Evolutionary conservation across 1,140 invertebrate species (phyloP).

Genomic region (Gryllus bimaculatus): DNA sequence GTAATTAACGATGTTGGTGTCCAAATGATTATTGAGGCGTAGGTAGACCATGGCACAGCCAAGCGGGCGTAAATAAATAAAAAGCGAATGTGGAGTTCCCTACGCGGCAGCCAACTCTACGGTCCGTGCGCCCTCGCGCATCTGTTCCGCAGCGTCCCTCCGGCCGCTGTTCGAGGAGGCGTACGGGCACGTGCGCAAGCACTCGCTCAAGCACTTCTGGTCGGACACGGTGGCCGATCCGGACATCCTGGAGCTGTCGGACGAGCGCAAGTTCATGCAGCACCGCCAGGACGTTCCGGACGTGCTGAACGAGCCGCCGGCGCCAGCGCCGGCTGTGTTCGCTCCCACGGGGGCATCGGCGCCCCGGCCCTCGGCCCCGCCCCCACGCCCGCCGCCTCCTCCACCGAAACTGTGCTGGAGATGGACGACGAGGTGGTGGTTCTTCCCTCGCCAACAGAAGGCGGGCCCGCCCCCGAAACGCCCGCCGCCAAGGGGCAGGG

Average conservation of each 20-base stretch:
- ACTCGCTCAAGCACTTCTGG: constrained; percentile 69
- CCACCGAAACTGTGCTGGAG: not conserved
- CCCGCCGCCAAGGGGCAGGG: too few relatives aligned
- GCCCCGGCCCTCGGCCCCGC: too few relatives aligned
- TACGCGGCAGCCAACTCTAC: too few relatives aligned
- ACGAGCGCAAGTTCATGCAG: constrained; percentile 35
- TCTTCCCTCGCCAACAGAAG: not conserved
- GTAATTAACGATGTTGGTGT: too few relatives aligned
- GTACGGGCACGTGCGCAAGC: constrained; percentile 57
- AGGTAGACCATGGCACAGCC: too few relatives aligned
- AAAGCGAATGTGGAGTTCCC: too few relatives aligned
- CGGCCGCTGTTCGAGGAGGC: constrained; percentile 62
- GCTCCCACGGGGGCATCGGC: not conserved
- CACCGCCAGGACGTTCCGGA: not conserved
- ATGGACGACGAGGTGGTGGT: not conserved
- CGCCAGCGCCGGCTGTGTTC: too few relatives aligned
- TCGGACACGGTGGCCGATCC: constrained; percentile 50
- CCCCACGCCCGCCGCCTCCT: too few relatives aligned
- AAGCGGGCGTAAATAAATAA: too few relatives aligned
- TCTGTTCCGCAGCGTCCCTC: constrained; percentile 44
- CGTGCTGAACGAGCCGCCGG: not conserved
- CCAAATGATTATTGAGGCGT: too few relatives aligned
- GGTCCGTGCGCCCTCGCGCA: not conserved
- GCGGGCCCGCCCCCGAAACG: too few relatives aligned
- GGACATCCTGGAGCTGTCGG: constrained; percentile 57